Evolutionary conservation across 2,113 vertebrate genomes (phyloP), one percentile per base, ranked within the genome.

Genomic region (Butorides virescens): DNA sequence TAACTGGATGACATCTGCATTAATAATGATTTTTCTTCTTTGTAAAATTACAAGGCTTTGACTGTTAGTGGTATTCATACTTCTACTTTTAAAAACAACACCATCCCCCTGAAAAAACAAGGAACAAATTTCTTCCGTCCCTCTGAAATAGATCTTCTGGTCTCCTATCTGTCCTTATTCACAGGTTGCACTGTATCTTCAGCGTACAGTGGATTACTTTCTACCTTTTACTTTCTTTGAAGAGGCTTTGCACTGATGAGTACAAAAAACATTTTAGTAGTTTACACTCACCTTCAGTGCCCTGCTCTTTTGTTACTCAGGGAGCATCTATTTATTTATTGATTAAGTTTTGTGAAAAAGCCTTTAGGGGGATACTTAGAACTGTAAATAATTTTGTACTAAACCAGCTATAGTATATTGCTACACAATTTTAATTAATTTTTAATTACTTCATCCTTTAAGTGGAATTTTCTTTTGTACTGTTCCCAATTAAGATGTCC

Each of bases 401-500:
- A 74, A 96, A 83, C 20, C 29, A 85, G 13, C 59, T 88, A 8
- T 66, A 86, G 72, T 94, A 70, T 55, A 37, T 52, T 91, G 34
- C n/a, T 75, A 37, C 44, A 63, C 34, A 34, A 27, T 49, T 92
- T 65, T 39, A 92, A 93, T 91, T 76, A 39, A 42, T 77, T 86
- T 88, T 94, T 77, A 86, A 87, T 77, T 87, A 39, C 49, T 79
- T 85, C 4, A 49, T 37, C 22, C 76, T 93, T 73, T 74, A 86
- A 89, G 44, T 74, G 59, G 27, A n/a, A 49, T 92, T 93, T 94
- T 90, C 82, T 94, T 92, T 88, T 74, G 50, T 85, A 32, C 36
- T 84, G 44, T 93, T 96, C 63, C 76, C 21, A 96, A 56, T 95
- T 85, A 94, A 86, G 73, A 58, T 92, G 53, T 76, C 32, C 53